Evolutionary conservation across 2,797 vertebrate genomes (phyloP).

Genomic region (Amphiprion clarkii): DNA sequence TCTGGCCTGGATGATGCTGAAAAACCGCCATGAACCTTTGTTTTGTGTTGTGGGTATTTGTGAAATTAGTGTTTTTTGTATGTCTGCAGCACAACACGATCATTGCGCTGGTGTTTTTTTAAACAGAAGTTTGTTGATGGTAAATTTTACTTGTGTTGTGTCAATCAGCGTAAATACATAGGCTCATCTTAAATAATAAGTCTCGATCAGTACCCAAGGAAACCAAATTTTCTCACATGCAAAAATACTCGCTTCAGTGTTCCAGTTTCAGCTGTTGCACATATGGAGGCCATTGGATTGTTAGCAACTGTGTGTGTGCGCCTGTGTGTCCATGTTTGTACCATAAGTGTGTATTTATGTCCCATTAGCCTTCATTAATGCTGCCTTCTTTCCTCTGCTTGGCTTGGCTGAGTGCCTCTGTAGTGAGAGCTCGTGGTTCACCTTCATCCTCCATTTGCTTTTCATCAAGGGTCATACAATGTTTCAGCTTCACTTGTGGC

Average conservation of each 20-base stretch:
- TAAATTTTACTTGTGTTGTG: background rate
- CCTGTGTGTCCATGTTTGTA: constrained; percentile 16
- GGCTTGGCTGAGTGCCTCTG: constrained; percentile 40
- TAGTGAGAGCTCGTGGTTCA: constrained; percentile 14
- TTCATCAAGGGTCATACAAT: constrained; percentile 21
- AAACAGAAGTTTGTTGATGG: background rate
- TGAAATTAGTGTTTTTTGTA: background rate
- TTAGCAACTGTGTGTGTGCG: constrained; percentile 29
- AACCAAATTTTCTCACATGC: constrained; percentile 24
- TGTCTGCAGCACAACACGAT: background rate
- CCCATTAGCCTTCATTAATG: constrained; percentile 45
- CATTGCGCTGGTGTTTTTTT: background rate
- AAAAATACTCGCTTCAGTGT: constrained; percentile 26
- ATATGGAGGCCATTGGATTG: constrained; percentile 21
- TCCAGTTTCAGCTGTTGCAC: constrained; percentile 58
- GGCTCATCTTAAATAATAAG: background rate
- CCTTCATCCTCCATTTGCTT: constrained; percentile 41
- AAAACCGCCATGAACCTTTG: background rate
- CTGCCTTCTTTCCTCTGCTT: constrained; percentile 26
- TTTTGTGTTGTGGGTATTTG: background rate
- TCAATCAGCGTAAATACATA: background rate
- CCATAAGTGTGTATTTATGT: constrained; percentile 18
- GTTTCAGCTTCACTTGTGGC: background rate
- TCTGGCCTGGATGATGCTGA: background rate
- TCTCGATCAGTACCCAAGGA: constrained; percentile 3